Conservation (phyloP, 2,888 invertebrate genomes). For the Thera obeliscata region DNA sequence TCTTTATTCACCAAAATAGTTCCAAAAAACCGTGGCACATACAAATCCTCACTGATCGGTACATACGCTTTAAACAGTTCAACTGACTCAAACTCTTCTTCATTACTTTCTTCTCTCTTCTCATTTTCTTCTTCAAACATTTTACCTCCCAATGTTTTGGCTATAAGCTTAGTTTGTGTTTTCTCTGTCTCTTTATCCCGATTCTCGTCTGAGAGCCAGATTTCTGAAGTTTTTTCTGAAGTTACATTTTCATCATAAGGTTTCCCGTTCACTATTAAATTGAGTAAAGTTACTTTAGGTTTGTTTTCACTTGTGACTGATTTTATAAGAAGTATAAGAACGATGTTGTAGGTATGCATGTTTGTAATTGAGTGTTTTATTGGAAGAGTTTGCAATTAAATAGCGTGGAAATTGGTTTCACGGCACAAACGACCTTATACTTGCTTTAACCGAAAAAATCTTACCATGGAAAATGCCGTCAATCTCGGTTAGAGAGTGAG, state of each 20-base stretch:
- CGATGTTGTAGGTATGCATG: conserved; percentile 7
- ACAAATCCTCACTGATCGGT: conserved; percentile 23
- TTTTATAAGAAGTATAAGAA: conserved; percentile 9
- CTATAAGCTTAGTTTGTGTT: background rate
- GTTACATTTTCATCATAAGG: background rate
- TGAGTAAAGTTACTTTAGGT: background rate
- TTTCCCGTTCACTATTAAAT: conserved; percentile 25
- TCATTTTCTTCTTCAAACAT: background rate
- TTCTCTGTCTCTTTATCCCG: background rate
- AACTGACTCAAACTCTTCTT: background rate
- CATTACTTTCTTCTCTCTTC: background rate
- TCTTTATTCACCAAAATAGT: conserved; percentile 23
- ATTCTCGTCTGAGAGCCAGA: background rate
- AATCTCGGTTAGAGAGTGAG: too few species aligned
- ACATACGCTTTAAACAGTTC: conserved; percentile 4
- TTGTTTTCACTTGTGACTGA: background rate
- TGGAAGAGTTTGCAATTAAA: conserved; percentile 1
- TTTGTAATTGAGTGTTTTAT: background rate
- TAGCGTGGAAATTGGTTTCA: conserved; percentile 21
- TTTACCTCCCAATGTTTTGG: background rate
- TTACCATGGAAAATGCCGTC: too few species aligned
- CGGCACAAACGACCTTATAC: background rate
- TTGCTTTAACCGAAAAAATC: too few species aligned
- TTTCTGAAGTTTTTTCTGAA: background rate
- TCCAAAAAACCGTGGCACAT: background rate